phyloP scores from a whole-genome alignment of 1,140 invertebrate genomes.

The Neodiprion virginianus region DNA sequence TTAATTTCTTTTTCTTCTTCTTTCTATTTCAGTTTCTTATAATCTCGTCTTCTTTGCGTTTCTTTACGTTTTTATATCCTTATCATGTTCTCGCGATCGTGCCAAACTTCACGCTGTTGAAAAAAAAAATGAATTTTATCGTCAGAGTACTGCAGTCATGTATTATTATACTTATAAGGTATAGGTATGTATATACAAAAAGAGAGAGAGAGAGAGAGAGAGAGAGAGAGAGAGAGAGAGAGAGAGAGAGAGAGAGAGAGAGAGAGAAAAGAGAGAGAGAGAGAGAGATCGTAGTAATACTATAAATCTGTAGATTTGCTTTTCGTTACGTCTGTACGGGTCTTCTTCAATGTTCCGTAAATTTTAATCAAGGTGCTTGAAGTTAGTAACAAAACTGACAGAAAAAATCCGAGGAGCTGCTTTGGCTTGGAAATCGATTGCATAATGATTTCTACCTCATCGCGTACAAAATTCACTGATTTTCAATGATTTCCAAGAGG shows the following conservation, averaged over 20 bases:
- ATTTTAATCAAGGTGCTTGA: neutral
- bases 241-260: neutral
- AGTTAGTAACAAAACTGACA: neutral
- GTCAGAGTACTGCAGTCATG: no score
- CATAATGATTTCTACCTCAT: neutral
- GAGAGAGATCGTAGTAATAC: neutral
- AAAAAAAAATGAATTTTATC: no score
- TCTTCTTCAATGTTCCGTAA: constrained; percentile 9
- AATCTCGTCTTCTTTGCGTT: neutral
- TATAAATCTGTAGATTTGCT: neutral
- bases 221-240: neutral
- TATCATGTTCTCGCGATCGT: constrained; percentile 17
- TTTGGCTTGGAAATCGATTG: constrained; percentile 25
- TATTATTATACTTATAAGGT: no score
- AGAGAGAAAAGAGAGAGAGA: no score
- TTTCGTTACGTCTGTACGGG: neutral
- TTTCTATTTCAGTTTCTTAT: no score
- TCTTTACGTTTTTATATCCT: constrained; percentile 1
- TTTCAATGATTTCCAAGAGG: neutral
- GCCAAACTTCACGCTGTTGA: constrained; percentile 21
- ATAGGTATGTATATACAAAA: no score
- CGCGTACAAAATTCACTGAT: neutral
- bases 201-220: constrained; percentile 11
- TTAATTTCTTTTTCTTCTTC: no score
- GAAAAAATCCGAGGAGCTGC: constrained; percentile 32